Base-by-base conservation (phyloP, 2,113 vertebrate species). In the Callopanchax toddi region DNA sequence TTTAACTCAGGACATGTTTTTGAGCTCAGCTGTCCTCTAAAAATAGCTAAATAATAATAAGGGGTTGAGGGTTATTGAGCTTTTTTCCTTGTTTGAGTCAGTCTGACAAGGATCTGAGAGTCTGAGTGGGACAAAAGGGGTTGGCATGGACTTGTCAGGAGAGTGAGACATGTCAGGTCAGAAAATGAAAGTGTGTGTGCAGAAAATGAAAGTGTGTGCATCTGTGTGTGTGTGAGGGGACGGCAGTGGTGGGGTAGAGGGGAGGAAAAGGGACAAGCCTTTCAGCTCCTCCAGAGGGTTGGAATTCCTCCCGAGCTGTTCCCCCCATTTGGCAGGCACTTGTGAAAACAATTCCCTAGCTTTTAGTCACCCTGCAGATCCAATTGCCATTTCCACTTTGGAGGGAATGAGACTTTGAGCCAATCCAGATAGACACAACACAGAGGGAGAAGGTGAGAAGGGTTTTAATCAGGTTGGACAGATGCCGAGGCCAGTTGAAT, bases 291-390 rank as follows among this genome's bases (percentile, higher is more conserved):
- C 81, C 40, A 61, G 85, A 91, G 87, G 84, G 76, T 86, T 86
- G 83, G 88, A 91, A 91, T 90, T 91, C 89, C 87, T 89, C 72
- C 76, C 66, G 78, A 80, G 67, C 82, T 79, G 59, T 82, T 82
- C 84, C 85, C 79, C 78, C 82, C 88, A 82, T 91, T 92, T 93
- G 90, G 91, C 92, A 92, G 89, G 79, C 88, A 91, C 83, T 92
- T 90, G 89, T 91, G 89, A 92, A 91, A 93, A 92, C 89, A 92
- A 90, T 92, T 91, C 91, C 81, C 84, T 86, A 89, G 91, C 88
- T 89, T 90, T 92, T 90, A 91, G 90, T 92, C 89, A 89, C 84
- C 89, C 79, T 49, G 84, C 86, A 87, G 88, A 89, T 89, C 87
- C 84, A 87, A 86, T 89, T 85, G 85, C 85, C 85, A 84, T 91